phyloP scores from a whole-genome alignment of 2,113 vertebrate genomes.

The Rhagologus leucostigma region DNA sequence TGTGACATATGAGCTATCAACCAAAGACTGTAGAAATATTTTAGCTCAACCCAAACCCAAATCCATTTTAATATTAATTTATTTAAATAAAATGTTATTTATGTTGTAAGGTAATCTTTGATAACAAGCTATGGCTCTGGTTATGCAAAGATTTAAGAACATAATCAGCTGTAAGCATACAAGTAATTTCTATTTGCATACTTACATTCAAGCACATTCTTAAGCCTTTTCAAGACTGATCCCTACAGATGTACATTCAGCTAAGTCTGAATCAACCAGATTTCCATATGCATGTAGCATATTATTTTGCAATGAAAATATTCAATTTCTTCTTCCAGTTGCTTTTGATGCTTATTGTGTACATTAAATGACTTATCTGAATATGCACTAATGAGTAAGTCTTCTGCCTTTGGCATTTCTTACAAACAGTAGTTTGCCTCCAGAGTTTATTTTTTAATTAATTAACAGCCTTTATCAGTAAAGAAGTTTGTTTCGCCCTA shows the following conservation, averaged over 20 bases:
- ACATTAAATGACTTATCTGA: constrained; percentile 31
- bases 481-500: background rate
- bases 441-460: background rate
- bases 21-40: background rate
- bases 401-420: background rate
- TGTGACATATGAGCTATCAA: background rate
- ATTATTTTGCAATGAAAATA: constrained; percentile 41
- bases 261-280: background rate
- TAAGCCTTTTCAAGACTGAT: background rate
- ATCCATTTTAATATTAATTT: background rate
- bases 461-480: background rate
- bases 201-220: background rate
- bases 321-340: background rate
- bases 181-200: background rate
- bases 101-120: background rate
- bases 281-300: background rate
- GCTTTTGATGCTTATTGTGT: constrained; percentile 5
- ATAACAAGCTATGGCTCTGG: background rate
- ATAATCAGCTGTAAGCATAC: background rate
- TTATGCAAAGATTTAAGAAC: background rate
- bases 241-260: background rate
- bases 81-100: background rate
- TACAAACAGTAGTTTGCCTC: background rate
- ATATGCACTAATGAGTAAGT: background rate
- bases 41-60: background rate